phyloP scores from a whole-genome alignment of 2,888 invertebrate genomes.

The Thysanoteuthis rhombus region DNA sequence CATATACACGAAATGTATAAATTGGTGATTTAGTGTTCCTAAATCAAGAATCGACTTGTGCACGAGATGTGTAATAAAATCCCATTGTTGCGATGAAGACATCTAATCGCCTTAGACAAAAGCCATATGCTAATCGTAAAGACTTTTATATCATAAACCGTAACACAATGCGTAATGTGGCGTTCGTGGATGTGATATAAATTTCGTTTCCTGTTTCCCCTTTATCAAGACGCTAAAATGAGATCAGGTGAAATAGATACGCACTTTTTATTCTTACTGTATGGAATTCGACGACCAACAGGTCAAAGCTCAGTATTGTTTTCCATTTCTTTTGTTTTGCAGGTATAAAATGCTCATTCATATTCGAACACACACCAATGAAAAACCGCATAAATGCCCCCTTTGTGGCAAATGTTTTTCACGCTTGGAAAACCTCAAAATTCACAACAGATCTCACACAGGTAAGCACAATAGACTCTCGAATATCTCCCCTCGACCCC shows the following conservation, averaged over 20 bases:
- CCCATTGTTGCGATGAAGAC: too few species aligned
- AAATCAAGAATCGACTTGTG: too few species aligned
- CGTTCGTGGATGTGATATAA: not conserved
- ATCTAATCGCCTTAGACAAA: too few species aligned
- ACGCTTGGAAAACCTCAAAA: constrained; percentile 89
- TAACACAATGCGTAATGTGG: not conserved
- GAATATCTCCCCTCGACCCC: not conserved
- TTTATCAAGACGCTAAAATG: not conserved
- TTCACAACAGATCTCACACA: constrained; percentile 89
- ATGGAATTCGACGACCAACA: not conserved
- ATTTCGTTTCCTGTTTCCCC: not conserved
- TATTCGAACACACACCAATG: constrained; percentile 92
- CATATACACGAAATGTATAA: too few species aligned
- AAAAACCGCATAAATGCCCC: constrained; percentile 88
- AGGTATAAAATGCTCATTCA: constrained; percentile 95
- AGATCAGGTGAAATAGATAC: not conserved
- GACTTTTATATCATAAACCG: not conserved
- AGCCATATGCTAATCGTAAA: too few species aligned
- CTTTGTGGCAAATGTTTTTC: constrained; percentile 91
- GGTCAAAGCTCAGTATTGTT: not conserved
- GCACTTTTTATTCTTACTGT: not conserved
- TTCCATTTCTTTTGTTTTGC: constrained; percentile 53
- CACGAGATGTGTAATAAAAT: too few species aligned
- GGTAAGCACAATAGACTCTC: constrained; percentile 56
- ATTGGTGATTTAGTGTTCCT: too few species aligned